phyloP scores from a whole-genome alignment of 2,888 invertebrate species.

The Tetramorium bicarinatum region DNA sequence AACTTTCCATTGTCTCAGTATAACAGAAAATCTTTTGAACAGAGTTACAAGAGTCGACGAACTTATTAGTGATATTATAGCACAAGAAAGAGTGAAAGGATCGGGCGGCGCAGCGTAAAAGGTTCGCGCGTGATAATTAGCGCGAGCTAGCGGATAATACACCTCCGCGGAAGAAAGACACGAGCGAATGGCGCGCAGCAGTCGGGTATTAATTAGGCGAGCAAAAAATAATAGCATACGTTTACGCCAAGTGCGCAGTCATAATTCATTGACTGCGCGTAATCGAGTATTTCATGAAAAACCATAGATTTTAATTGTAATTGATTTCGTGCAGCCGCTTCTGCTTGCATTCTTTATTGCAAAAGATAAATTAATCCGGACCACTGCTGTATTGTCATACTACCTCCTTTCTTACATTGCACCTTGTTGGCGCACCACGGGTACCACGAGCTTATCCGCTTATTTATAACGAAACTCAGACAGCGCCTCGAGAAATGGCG shows the following conservation, averaged over 20 bases:
- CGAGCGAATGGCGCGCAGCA: slow-evolving; percentile 15
- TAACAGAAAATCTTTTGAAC: slow-evolving; percentile 9
- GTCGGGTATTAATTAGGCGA: slow-evolving; percentile 28
- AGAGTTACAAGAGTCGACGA: not conserved
- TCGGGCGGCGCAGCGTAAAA: slow-evolving; percentile 58
- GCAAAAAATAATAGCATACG: slow-evolving; percentile 24
- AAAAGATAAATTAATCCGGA: slow-evolving; percentile 34
- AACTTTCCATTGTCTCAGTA: not conserved
- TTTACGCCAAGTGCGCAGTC: not conserved
- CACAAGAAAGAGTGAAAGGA: slow-evolving; percentile 67
- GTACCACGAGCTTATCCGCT: slow-evolving; percentile 14
- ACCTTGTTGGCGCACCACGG: slow-evolving; percentile 8
- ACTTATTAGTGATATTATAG: slow-evolving; percentile 41
- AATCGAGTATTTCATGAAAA: slow-evolving; percentile 14
- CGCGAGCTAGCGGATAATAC: slow-evolving; percentile 56
- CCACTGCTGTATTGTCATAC: not conserved
- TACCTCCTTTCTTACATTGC: not conserved
- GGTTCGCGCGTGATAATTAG: slow-evolving; percentile 66
- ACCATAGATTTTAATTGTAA: slow-evolving; percentile 13
- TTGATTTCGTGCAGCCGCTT: slow-evolving; percentile 12
- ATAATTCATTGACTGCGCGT: slow-evolving; percentile 12
- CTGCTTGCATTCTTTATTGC: not conserved
- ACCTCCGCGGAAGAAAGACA: slow-evolving; percentile 57
- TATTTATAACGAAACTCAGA: slow-evolving; percentile 40
- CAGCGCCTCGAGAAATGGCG: not conserved